phyloP scores from a whole-genome alignment of 2,797 vertebrate species.

The Myotis myotis region DNA sequence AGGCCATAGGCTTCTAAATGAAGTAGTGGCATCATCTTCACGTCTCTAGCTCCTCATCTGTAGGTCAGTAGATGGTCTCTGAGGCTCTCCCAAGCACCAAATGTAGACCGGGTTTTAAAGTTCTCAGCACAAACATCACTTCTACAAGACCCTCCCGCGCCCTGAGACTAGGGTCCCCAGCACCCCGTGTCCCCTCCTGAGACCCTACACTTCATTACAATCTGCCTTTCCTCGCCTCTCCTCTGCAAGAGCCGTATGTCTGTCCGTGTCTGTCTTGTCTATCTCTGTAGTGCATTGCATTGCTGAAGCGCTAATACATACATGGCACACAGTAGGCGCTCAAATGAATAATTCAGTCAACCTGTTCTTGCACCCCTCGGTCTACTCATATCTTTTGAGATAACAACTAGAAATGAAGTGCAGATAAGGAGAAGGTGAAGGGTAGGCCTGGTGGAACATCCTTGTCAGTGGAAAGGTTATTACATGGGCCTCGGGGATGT shows the following conservation, averaged over 20 bases:
- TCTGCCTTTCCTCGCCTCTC: neutral
- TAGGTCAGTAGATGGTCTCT: neutral
- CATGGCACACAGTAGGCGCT: neutral
- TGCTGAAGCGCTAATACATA: neutral
- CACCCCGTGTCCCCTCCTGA: accelerated
- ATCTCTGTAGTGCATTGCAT: neutral
- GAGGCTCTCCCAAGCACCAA: neutral
- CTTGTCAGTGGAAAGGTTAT: neutral
- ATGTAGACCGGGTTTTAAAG: neutral
- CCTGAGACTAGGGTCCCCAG: neutral
- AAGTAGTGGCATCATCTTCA: neutral
- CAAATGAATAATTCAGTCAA: neutral
- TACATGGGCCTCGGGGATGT: neutral
- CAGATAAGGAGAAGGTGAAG: neutral
- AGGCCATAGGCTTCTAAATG: neutral
- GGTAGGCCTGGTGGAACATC: too few species aligned
- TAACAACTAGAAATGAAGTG: neutral
- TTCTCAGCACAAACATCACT: neutral
- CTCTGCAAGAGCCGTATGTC: neutral
- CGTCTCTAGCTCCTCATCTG: neutral
- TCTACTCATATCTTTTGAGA: neutral
- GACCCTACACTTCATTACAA: accelerated
- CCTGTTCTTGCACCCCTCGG: neutral
- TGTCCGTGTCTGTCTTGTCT: neutral
- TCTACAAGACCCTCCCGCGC: neutral